Percentiles rank a stretch among this genome's conserved stretches.
Evolutionary conservation across 30 jellyfish, hydroid and myxozoan genomes (phyloP).

Genomic region (Rhopilema esculentum): DNA sequence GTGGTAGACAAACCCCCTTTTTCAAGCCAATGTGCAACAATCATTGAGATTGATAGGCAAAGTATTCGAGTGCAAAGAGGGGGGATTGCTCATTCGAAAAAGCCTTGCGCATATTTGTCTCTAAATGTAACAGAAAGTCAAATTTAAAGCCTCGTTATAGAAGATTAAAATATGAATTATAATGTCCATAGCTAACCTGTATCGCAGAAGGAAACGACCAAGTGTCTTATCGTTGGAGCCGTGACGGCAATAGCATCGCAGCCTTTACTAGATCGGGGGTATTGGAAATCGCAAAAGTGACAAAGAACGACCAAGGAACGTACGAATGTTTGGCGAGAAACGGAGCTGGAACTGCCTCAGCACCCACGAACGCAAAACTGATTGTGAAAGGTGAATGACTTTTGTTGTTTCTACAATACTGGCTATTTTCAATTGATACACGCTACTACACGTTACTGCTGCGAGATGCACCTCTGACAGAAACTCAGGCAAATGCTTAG

Average conservation of each 20-base stretch:
- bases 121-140: too few species aligned
- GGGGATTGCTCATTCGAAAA: too few species aligned
- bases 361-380: slow-evolving; percentile 68
- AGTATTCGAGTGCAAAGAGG: too few species aligned
- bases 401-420: neutral
- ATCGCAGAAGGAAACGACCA: slow-evolving; percentile 70
- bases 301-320: slow-evolving; percentile 74
- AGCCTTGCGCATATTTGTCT: too few species aligned
- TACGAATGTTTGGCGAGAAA: slow-evolving; percentile 90
- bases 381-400: slow-evolving; percentile 62
- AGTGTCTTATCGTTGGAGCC: slow-evolving; percentile 79
- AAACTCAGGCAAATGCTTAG: too few species aligned
- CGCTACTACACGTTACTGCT: neutral
- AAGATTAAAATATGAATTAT: neutral
- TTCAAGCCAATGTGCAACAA: too few species aligned
- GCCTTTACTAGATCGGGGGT: slow-evolving; percentile 58
- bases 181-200: slow-evolving; percentile 52
- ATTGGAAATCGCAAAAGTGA: slow-evolving; percentile 24
- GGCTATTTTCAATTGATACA: neutral
- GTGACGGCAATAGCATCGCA: slow-evolving; percentile 85
- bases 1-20: too few species aligned
- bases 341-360: slow-evolving; percentile 82
- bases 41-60: too few species aligned
- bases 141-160: too few species aligned
- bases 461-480: too few species aligned